Evolutionary conservation across 2,797 vertebrate genomes (phyloP), one percentile per base, ranked within the genome.

Genomic region (Myotis findleyi): DNA sequence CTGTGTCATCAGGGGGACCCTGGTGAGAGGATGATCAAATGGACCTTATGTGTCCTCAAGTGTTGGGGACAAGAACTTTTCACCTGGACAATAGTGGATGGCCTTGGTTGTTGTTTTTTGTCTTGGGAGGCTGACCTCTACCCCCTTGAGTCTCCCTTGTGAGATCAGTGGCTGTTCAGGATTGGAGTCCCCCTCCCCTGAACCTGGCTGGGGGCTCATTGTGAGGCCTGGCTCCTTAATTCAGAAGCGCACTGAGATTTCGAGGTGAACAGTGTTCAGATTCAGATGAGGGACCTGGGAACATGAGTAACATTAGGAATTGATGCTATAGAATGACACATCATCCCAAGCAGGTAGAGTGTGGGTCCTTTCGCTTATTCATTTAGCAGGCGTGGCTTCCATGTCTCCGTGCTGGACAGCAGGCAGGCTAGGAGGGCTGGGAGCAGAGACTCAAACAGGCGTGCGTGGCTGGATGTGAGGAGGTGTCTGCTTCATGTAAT

Each of bases 261-360:
- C 25, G 83, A 97, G 91, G 92, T 85, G 92, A 95, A 97, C 94
- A 86, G 72, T 84, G 97, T 62, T 94, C 91, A 96, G 96, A 97
- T 97, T 98, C 79, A 87, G 91, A 0, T 93, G 93, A 96, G 79
- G 94, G 97, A 94, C 97, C 79, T 95, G 95, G 95, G 95, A 95
- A 95, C 27, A 89, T 68, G 96, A 96, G 93, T 44, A 71, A 97
- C 97, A 82, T 97, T 95, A 93, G 94, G 97, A 97, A 95, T 53
- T 71, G 95, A 96, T 96, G 95, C 75, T 97, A n/a, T 80, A 57
- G 77, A 95, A 47, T 93, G 81, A 47, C 55, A 16, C 23, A 36
- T 33, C 87, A 38, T 64, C 30, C 49, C 51, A 33, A 1, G 41
- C 25, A 55, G 90, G 38, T 55, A 47, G 51, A 18, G 13, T 36